Percentiles rank a stretch among this genome's conserved stretches.
These are phyloP conservation scores for Hafferia zeledoni DNA, from an alignment of 2,797 vertebrate genomes.

Conservation along the genomic window DNA sequence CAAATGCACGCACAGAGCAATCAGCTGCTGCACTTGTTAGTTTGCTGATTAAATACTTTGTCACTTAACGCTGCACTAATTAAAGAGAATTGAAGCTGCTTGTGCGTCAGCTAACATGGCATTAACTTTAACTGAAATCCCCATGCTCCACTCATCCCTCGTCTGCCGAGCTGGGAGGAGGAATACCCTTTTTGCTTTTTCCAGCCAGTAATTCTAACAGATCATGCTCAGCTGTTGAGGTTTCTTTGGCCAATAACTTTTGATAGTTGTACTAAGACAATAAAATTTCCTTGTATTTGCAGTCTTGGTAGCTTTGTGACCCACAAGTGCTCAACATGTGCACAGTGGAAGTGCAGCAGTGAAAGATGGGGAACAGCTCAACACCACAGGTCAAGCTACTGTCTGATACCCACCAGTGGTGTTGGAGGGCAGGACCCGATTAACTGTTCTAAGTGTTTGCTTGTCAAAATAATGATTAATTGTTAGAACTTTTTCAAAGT, in stretches of 20 bases:
- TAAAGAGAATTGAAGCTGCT: slow-evolving; percentile 73
- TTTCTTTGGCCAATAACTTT: background rate
- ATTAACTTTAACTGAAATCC: slow-evolving; percentile 61
- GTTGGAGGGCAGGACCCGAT: background rate
- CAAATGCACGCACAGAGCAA: slow-evolving; percentile 43
- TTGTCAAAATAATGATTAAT: slow-evolving; percentile 47
- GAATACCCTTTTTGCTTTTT: background rate
- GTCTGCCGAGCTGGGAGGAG: background rate
- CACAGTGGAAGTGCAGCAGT: fast-evolving
- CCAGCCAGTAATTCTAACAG: background rate
- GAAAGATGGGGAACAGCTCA: background rate
- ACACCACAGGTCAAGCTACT: fast-evolving
- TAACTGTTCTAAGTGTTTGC: background rate
- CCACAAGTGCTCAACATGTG: fast-evolving
- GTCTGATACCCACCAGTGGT: fast-evolving
- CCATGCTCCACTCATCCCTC: background rate
- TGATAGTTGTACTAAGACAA: background rate
- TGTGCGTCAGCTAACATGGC: slow-evolving; percentile 46
- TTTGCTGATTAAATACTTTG: slow-evolving; percentile 79
- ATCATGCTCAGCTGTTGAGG: background rate
- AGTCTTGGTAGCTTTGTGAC: background rate
- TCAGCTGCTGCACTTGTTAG: slow-evolving; percentile 74
- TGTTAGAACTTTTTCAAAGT: slow-evolving; percentile 7
- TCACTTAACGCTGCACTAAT: slow-evolving; percentile 77
- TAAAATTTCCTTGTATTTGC: background rate